Base-by-base conservation (phyloP, 2,113 vertebrate species). In the Campylorhamphus procurvoides region DNA sequence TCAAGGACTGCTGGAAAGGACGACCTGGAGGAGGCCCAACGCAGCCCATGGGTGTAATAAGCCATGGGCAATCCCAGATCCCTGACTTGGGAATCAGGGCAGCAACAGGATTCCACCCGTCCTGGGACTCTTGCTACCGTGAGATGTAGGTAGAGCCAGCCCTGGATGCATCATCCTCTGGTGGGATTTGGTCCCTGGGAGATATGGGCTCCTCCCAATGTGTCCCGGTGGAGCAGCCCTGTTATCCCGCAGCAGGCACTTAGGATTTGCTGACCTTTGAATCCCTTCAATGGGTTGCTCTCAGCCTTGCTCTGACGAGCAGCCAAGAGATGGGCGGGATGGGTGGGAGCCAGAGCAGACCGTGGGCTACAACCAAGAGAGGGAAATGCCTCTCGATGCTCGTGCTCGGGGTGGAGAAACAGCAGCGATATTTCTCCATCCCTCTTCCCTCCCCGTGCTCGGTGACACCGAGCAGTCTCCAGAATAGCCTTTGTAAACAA, bases 241-340 rank as follows among this genome's bases (percentile, higher is more conserved):
- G 0, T 56, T 44, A 69, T 68, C 47, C 80, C 22, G 60, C 88
- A 78, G 55, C 89, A 47, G 82, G 73, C 68, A 24, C 40, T 83
- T 14, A 33, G 84, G 81, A 72, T 94, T 82, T 85, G 90, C 87
- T 94, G 96, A 88, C 96, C 93, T 91, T 75, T 93, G 92, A 47
- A 89, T 89, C 92, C 81, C 66, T 82, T 29, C 14, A 63, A 71
- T 44, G 3, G 5, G 63, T 64, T 55, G 68, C 66, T 93, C 81
- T 89, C 93, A 52, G 71, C 16, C 0, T 72, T 87, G 18, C 58
- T 81, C 39, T 3, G 9, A 59, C 0, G 12, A 84, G 80, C 39
- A 84, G 87, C 84, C 93, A 82, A 72, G 90, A 84, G 90, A 79
- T 93, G 90, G 64, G 67, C 12, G 47, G 35, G 81, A 62, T 97